phyloP scores from a whole-genome alignment of 2,113 vertebrate species.

The Perognathus longimembris region DNA sequence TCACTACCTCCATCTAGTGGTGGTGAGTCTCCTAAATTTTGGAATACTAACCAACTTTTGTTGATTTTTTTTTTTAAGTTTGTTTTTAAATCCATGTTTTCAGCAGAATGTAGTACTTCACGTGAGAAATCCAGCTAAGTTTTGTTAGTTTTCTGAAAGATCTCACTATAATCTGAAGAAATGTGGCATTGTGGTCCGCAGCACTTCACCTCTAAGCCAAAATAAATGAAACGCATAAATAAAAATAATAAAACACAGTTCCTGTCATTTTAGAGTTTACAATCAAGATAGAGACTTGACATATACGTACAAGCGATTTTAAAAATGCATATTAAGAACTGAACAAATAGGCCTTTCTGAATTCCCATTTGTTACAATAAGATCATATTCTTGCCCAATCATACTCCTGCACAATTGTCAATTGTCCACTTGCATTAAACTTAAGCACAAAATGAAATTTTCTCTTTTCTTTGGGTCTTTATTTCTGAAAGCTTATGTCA shows the following conservation, averaged over 20 bases:
- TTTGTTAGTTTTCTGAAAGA: conserved; percentile 28
- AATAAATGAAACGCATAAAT: background rate
- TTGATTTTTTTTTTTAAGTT: background rate
- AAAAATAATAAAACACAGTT: background rate
- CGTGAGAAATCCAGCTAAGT: conserved; percentile 6
- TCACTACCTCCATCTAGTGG: conserved; percentile 89
- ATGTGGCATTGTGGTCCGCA: background rate
- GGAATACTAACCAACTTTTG: conserved; percentile 39
- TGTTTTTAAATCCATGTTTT: background rate
- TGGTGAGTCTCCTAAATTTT: conserved; percentile 71
- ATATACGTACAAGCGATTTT: background rate
- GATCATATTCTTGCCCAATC: background rate
- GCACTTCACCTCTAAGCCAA: background rate
- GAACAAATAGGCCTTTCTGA: background rate
- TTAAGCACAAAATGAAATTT: background rate
- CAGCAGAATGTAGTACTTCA: background rate
- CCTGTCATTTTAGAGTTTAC: background rate
- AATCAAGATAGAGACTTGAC: background rate
- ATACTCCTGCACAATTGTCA: background rate
- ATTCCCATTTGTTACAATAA: background rate
- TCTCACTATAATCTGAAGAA: conserved; percentile 7
- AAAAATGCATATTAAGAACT: background rate
- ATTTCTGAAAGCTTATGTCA: background rate
- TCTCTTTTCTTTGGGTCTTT: background rate
- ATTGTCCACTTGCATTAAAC: background rate